These are phyloP conservation scores for Diplodus puntazzo DNA, from an alignment of 2,797 vertebrate genomes.

Conservation along the genomic window DNA sequence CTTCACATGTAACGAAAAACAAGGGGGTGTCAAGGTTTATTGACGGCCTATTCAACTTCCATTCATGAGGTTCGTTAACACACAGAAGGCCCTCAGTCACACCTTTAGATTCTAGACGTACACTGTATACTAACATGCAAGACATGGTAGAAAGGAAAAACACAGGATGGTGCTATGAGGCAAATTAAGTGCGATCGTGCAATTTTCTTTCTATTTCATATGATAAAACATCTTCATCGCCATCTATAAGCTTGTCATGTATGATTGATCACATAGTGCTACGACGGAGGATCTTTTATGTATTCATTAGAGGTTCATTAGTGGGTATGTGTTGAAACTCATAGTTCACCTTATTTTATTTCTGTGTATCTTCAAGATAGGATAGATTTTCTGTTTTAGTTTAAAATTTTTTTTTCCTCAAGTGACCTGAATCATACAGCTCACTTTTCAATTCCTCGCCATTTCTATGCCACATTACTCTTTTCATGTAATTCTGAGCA, in stretches of 20 bases:
- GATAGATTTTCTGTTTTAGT: background rate
- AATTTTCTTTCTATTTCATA: background rate
- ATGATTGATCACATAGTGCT: background rate
- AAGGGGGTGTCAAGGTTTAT: conserved; percentile 15
- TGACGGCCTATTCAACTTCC: conserved; percentile 7
- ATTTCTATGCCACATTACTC: no score
- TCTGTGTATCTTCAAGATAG: background rate
- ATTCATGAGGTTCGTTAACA: conserved; percentile 9
- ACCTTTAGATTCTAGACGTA: background rate
- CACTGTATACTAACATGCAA: background rate
- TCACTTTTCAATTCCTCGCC: no score
- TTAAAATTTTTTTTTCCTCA: no score
- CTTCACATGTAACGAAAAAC: background rate
- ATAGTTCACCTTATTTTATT: background rate
- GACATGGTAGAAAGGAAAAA: background rate
- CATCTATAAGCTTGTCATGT: background rate
- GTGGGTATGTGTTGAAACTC: background rate
- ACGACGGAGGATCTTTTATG: background rate
- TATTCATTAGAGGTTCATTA: background rate
- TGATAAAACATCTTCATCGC: background rate
- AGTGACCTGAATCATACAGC: no score
- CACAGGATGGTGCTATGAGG: background rate
- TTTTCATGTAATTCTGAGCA: no score
- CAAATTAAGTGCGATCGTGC: background rate
- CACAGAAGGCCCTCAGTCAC: background rate